Conservation (phyloP, 2,888 invertebrate species). For the Himalopsyche kuldschensis region DNA sequence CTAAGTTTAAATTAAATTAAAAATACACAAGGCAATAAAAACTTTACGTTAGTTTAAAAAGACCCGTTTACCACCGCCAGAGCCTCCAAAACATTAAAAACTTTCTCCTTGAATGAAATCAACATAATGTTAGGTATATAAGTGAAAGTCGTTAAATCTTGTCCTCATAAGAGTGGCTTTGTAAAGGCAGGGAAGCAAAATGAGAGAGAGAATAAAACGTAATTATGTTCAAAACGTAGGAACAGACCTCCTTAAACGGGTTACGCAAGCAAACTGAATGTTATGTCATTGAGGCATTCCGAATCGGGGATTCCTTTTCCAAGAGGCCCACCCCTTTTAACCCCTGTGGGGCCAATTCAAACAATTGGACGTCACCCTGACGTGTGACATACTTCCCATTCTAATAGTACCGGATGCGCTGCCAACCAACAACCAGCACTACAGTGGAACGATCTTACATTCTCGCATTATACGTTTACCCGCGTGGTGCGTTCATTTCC, state of each 20-base stretch:
- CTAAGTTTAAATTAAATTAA: background rate
- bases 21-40: background rate
- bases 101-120: background rate
- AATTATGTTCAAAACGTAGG: background rate
- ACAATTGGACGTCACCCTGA: background rate
- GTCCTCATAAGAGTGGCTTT: background rate
- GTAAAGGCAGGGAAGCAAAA: background rate
- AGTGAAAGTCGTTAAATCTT: background rate
- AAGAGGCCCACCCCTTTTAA: background rate
- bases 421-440: too few relatives aligned
- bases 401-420: too few relatives aligned
- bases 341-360: background rate
- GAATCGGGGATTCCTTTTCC: background rate
- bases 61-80: background rate
- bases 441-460: too few relatives aligned
- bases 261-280: background rate
- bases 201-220: background rate
- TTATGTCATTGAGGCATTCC: background rate
- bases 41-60: background rate
- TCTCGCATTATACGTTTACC: too few relatives aligned
- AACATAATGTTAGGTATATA: background rate
- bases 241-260: background rate
- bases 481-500: too few relatives aligned
- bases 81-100: background rate
- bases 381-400: background rate